Percentiles rank a stretch among this genome's conserved stretches.
Evolutionary conservation across 2,113 vertebrate genomes (phyloP).

Genomic region (Poeciliopsis prolifica): DNA sequence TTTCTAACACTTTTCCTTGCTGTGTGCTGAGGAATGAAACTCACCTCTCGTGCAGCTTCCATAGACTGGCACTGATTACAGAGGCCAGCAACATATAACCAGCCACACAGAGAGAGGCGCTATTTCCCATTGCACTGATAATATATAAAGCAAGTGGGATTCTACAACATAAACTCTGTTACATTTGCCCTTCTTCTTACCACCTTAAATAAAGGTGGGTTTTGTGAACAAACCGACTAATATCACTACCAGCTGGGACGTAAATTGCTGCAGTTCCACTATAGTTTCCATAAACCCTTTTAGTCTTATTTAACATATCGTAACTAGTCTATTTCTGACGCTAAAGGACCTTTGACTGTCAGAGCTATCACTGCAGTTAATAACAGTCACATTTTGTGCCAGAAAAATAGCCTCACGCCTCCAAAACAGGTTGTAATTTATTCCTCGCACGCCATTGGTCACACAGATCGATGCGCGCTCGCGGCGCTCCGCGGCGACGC

Average conservation of each 20-base stretch:
- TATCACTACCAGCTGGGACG: neutral
- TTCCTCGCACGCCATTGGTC: constrained; percentile 74
- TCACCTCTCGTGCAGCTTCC: no score
- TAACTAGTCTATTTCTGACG: neutral
- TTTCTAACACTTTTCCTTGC: no score
- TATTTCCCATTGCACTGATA: no score
- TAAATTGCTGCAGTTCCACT: neutral
- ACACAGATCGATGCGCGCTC: constrained; percentile 75
- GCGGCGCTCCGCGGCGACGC: constrained; percentile 61
- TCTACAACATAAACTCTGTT: no score
- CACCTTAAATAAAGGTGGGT: neutral
- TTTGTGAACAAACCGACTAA: neutral
- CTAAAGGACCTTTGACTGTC: neutral
- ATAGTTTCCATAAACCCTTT: neutral
- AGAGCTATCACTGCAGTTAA: constrained; percentile 16
- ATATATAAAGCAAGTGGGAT: no score
- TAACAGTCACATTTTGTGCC: constrained; percentile 12
- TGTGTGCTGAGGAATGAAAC: no score
- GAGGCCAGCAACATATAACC: no score
- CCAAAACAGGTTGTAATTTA: constrained; percentile 64
- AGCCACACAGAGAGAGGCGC: no score
- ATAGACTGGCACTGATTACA: no score
- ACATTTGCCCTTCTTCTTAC: neutral
- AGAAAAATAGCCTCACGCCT: constrained; percentile 30
- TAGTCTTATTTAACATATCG: neutral